These are phyloP conservation scores for Amblyopsis hoosieri DNA, from an alignment of 2,797 vertebrate species.

Conservation along the genomic window DNA sequence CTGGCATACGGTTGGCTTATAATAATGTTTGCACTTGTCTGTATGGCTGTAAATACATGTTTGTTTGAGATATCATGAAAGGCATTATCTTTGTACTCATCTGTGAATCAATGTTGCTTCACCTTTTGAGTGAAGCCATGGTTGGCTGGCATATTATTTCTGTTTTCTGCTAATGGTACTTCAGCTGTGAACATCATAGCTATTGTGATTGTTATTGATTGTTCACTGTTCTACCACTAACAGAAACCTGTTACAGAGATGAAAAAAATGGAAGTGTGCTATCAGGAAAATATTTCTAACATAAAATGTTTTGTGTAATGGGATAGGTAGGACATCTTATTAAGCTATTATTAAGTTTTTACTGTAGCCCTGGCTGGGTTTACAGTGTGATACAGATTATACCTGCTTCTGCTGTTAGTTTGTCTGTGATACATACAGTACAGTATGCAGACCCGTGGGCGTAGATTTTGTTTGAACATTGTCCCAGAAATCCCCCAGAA, in stretches of 20 bases:
- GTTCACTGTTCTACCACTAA: slow-evolving; percentile 2
- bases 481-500: no score
- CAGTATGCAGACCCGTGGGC: no score
- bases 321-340: slow-evolving; percentile 3
- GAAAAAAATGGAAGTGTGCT: background rate
- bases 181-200: no score
- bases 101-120: background rate
- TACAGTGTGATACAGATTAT: background rate
- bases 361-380: background rate
- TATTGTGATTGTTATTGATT: no score
- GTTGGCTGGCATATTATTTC: background rate
- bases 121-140: background rate
- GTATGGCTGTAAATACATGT: background rate
- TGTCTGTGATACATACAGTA: background rate
- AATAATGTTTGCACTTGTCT: slow-evolving; percentile 17
- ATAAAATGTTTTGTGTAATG: background rate
- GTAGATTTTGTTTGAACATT: no score
- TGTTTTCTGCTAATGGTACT: no score
- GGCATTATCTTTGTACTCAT: background rate
- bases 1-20: slow-evolving; percentile 14
- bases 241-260: background rate
- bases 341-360: slow-evolving; percentile 10
- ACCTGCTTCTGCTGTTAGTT: slow-evolving; percentile 6
- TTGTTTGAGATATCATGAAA: background rate
- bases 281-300: background rate